Evolutionary conservation across 2,797 vertebrate genomes (phyloP).

Genomic region (Varecia variegata): DNA sequence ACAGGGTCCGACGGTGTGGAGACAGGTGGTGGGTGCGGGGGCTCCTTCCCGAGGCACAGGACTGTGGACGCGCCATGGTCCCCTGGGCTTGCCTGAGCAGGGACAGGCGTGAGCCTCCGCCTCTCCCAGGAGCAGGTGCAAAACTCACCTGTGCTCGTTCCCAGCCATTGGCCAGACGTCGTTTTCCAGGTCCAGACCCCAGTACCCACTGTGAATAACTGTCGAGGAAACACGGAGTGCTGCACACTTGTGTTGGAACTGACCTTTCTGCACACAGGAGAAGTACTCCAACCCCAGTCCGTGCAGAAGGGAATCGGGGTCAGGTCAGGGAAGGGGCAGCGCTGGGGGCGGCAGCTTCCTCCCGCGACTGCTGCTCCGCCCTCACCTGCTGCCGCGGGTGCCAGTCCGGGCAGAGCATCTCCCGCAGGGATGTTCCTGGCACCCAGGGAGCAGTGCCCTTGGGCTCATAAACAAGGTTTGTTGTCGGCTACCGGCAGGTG

Average conservation of each 20-base stretch:
- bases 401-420: neutral
- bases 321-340: too few species aligned
- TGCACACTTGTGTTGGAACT: neutral
- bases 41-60: neutral
- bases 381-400: neutral
- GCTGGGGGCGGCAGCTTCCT: too few species aligned
- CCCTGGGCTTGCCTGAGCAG: neutral
- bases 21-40: rapidly evolving
- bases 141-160: neutral
- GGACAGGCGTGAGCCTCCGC: rapidly evolving
- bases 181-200: neutral
- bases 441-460: neutral
- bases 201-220: neutral
- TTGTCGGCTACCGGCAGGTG: neutral
- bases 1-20: neutral
- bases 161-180: neutral
- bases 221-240: neutral
- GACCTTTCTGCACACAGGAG: neutral
- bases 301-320: neutral
- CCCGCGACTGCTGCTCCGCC: neutral
- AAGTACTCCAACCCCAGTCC: neutral
- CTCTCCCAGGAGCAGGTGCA: neutral
- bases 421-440: neutral
- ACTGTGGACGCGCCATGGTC: rapidly evolving
- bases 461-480: neutral